phyloP scores from a whole-genome alignment of 92 coral and sea anemone genomes.

The Palythoa heliodiscus region DNA sequence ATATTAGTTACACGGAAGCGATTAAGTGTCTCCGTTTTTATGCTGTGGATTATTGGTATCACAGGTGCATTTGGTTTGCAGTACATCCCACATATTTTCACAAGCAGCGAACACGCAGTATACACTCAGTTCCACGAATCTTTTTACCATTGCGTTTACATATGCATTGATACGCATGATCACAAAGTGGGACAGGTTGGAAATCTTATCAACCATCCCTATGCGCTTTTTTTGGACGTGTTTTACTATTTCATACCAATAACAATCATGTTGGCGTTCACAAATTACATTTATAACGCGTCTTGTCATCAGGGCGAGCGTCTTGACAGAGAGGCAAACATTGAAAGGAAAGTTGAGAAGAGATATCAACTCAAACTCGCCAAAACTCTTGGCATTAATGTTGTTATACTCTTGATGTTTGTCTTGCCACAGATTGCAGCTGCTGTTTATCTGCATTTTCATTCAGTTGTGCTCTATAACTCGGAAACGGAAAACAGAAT shows the following conservation, averaged over 20 bases:
- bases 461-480: background rate
- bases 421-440: constrained; percentile 32
- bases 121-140: constrained; percentile 25
- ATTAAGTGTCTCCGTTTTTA: background rate
- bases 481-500: constrained; percentile 16
- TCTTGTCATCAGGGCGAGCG: constrained; percentile 25
- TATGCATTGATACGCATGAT: background rate
- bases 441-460: constrained; percentile 29
- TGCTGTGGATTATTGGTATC: constrained; percentile 8
- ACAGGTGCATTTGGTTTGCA: constrained; percentile 23
- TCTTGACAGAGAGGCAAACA: constrained; percentile 27
- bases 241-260: constrained; percentile 23
- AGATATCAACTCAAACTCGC: constrained; percentile 23
- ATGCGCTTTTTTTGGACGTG: constrained; percentile 10
- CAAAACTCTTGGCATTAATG: constrained; percentile 10
- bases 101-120: background rate
- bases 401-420: background rate
- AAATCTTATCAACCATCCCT: constrained; percentile 13
- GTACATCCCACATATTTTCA: constrained; percentile 21
- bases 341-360: constrained; percentile 30
- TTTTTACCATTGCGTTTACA: constrained; percentile 19
- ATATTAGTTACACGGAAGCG: constrained; percentile 14
- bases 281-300: constrained; percentile 32
- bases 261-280: background rate
- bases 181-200: background rate